phyloP scores from a whole-genome alignment of 2,797 vertebrate genomes.

The Loriculus beryllinus region DNA sequence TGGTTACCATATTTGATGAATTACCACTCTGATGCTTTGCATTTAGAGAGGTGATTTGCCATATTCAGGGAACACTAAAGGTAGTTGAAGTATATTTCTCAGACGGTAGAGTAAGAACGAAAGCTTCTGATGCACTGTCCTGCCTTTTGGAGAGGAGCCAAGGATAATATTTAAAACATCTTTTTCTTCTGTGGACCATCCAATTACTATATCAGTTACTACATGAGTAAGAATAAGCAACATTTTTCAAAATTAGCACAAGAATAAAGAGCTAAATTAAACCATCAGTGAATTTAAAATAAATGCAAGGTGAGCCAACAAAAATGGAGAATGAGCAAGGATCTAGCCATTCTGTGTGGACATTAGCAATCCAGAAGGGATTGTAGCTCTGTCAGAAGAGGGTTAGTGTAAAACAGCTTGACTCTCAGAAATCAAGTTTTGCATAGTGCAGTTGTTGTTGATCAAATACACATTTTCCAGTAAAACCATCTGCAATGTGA shows the following conservation, averaged over 20 bases:
- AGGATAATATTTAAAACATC: background rate
- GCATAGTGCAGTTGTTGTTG: background rate
- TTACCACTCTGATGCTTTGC: background rate
- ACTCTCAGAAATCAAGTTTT: background rate
- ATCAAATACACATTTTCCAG: background rate
- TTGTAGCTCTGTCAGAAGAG: background rate
- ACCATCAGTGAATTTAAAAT: background rate
- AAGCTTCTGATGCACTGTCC: background rate
- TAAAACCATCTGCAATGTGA: constrained; percentile 22
- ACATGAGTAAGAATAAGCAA: background rate
- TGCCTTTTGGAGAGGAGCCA: background rate
- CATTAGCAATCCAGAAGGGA: background rate
- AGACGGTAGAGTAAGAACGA: background rate
- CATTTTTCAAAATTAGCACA: background rate
- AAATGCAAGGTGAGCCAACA: background rate
- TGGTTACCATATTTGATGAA: background rate
- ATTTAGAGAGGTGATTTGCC: background rate
- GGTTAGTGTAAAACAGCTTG: background rate
- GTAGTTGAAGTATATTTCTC: background rate
- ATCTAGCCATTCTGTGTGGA: background rate
- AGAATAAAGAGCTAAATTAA: background rate
- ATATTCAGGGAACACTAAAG: background rate
- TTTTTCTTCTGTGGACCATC: background rate
- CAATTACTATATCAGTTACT: background rate
- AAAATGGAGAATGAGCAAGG: background rate